A percentile compares a stretch with the other conserved stretches of the same genome.
Conservation (phyloP, 2,113 vertebrate genomes). For the Rhinoptilus africanus region DNA sequence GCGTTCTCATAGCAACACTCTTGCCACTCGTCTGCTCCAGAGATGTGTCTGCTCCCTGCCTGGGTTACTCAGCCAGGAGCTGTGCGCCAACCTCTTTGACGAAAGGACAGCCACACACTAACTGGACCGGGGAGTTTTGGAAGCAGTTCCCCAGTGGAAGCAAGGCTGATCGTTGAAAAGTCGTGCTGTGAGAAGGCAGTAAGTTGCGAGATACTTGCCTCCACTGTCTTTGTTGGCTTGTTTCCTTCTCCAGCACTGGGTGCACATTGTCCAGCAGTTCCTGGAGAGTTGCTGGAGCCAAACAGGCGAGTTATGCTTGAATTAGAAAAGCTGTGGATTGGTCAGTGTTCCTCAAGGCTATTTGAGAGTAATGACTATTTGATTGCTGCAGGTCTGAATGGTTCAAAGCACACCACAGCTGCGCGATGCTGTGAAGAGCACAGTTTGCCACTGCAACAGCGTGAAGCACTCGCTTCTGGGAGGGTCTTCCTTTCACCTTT, state of each 20-base stretch:
- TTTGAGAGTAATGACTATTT: background rate
- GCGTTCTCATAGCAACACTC: background rate
- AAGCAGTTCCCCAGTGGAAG: background rate
- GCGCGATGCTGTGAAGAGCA: background rate
- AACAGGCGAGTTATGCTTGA: background rate
- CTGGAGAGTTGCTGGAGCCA: background rate
- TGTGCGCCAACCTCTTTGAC: background rate
- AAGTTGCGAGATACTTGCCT: background rate
- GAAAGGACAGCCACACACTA: fast-evolving
- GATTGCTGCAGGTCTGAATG: background rate
- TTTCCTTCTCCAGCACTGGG: background rate
- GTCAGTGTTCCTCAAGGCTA: background rate
- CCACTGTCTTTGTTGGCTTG: background rate
- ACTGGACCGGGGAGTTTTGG: background rate
- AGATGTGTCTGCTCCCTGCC: background rate
- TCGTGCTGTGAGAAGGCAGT: background rate
- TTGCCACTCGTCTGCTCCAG: background rate
- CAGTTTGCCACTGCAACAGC: background rate
- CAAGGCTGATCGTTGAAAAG: background rate
- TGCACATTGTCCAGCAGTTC: background rate
- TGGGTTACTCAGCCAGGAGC: background rate
- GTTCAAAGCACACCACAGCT: background rate
- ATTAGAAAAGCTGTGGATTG: background rate
- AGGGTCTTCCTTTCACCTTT: background rate
- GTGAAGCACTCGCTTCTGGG: fast-evolving